Conservation (phyloP, 2,888 invertebrate species). For the Ormyrus labotus region DNA sequence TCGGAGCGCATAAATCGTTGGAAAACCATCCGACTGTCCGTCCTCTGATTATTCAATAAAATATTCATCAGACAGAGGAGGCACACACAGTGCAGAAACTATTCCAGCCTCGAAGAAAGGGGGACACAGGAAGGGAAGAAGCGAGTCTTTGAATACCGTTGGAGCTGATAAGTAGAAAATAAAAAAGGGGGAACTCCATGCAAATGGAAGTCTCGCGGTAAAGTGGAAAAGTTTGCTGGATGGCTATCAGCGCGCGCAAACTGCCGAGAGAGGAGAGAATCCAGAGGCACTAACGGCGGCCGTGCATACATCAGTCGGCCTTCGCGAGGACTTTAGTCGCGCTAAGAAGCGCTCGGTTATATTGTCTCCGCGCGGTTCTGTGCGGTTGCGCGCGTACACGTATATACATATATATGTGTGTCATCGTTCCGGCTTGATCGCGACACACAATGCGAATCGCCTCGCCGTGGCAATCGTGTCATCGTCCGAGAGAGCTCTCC, state of each 20-base stretch:
- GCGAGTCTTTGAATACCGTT: too few species aligned
- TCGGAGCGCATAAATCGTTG: too few species aligned
- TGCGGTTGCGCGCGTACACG: neutral
- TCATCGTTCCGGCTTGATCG: conserved; percentile 16
- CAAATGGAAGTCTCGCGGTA: too few species aligned
- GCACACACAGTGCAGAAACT: too few species aligned
- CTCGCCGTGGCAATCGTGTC: conserved; percentile 8
- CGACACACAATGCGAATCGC: conserved; percentile 16
- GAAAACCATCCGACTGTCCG: too few species aligned
- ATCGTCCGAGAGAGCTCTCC: neutral
- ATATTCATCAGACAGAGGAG: too few species aligned
- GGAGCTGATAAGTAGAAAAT: too few species aligned
- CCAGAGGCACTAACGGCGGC: neutral
- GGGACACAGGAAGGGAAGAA: too few species aligned
- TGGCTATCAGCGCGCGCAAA: too few species aligned
- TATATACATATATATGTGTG: neutral
- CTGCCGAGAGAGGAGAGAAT: neutral
- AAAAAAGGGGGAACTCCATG: too few species aligned
- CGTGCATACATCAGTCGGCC: neutral
- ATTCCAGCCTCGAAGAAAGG: neutral
- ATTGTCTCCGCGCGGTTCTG: conserved; percentile 6
- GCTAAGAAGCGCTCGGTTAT: conserved; percentile 5
- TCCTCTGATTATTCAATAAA: too few species aligned
- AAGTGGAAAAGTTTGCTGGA: too few species aligned
- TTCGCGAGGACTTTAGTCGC: conserved; percentile 2